Base-by-base conservation (phyloP, 2,113 vertebrate genomes). In the Etheostoma spectabile region DNA sequence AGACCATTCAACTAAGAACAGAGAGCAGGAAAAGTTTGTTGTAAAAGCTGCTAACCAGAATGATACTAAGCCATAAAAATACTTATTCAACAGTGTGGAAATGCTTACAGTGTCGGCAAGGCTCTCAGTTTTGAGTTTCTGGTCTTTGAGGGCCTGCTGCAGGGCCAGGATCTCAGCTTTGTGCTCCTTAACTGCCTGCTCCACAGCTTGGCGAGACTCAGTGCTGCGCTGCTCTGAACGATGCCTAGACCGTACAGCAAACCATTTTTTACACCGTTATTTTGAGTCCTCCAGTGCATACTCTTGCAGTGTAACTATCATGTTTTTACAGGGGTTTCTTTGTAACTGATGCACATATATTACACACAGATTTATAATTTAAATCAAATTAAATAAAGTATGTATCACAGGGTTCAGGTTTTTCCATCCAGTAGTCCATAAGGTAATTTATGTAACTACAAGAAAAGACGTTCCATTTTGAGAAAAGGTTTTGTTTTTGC, bases 141-240 rank as follows among this genome's bases (percentile, higher is more conserved):
- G 98, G 79, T 99, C 98, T 82, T 99, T 99, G 53, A 99, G 96
- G n/a, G 97, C 96, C 93, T 99, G 97, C 90, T 99, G 98, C 85
- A 99, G 95, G 45, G 96, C 96, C 30, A 98, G 91, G 88, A 99
- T 99, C 95, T 99, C 98, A 3, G 97, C 96, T 91, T 99, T 99
- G 94, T 99, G 98, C 73, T 99, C 98, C 90, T 99, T 99, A 49
- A 99, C 98, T 0, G 98, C 97, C 83, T 97, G 94, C 74, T 99
- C 98, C 62, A 99, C 96, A 30, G 98, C 96, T 93, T 99, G 98
- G 55, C 97, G 97, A 21, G 98, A 98, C 91, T 99, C 98, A 0
- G 97, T 97, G 92, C 95, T 98, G 30, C 98, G 96, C 93, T 99
- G 98, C 85, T 99, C 98, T 0, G 98, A 95, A 83, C 98, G 96